A percentile compares a stretch with the other conserved stretches of the same genome.
Evolutionary conservation across 2,888 invertebrate species (phyloP).

Genomic region (Axea sp.): DNA sequence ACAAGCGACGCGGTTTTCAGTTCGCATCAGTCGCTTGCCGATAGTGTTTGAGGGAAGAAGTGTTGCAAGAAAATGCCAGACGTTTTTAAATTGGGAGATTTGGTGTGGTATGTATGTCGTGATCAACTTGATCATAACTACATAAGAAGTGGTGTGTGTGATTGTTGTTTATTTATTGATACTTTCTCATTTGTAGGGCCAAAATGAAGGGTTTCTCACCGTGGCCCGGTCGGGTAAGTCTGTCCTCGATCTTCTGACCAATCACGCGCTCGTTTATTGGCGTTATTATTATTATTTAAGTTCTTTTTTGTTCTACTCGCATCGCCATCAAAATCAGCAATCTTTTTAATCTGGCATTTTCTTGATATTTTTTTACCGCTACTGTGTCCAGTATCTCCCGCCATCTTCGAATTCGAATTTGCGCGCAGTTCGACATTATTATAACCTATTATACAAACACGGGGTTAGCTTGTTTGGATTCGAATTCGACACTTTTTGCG

Average conservation of each 20-base stretch:
- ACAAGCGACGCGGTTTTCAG: slow-evolving; percentile 57
- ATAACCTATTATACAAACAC: slow-evolving; percentile 71
- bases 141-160: background rate
- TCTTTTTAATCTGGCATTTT: slow-evolving; percentile 12
- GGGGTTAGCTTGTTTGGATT: slow-evolving; percentile 12
- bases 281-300: slow-evolving; percentile 19
- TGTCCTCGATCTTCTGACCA: slow-evolving; percentile 9
- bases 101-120: slow-evolving; percentile 84
- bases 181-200: slow-evolving; percentile 87
- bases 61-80: slow-evolving; percentile 80
- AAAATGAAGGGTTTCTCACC: slow-evolving; percentile 98
- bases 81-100: slow-evolving; percentile 84
- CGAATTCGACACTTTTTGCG: slow-evolving; percentile 40
- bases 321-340: slow-evolving; percentile 68
- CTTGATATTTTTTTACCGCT: too few relatives aligned
- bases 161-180: background rate
- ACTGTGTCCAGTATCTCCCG: slow-evolving; percentile 67
- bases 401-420: slow-evolving; percentile 75
- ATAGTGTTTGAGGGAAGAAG: slow-evolving; percentile 67
- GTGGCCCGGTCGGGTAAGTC: slow-evolving; percentile 97
- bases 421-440: slow-evolving; percentile 72
- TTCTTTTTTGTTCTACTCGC: slow-evolving; percentile 21
- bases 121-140: background rate
- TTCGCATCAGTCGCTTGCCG: slow-evolving; percentile 77
- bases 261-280: slow-evolving; percentile 27